These are phyloP conservation scores for Pollenia amentaria DNA, from an alignment of 2,888 invertebrate genomes.

Conservation along the genomic window DNA sequence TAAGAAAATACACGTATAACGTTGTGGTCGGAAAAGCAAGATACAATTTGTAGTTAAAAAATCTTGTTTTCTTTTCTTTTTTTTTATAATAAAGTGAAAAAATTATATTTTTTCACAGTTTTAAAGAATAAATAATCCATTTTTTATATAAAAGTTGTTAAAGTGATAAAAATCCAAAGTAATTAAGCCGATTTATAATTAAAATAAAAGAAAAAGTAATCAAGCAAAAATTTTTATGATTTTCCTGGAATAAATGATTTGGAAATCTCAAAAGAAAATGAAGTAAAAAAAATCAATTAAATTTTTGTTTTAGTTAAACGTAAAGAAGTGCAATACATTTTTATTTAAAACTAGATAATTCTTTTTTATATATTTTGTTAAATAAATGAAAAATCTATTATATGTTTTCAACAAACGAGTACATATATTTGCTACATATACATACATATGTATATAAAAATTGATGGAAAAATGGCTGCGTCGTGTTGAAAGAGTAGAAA, in stretches of 20 bases:
- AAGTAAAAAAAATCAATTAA: not conserved
- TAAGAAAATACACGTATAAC: constrained; percentile 68
- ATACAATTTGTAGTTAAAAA: constrained; percentile 24
- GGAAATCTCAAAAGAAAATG: not conserved
- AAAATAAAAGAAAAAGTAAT: constrained; percentile 16
- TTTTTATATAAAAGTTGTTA: constrained; percentile 16
- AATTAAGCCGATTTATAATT: constrained; percentile 4
- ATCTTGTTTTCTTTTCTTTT: constrained; percentile 24
- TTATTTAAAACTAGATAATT: constrained; percentile 22
- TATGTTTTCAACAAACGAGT: constrained; percentile 43
- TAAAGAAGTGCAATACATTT: not conserved
- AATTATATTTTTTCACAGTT: not conserved
- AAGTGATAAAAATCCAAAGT: constrained; percentile 23
- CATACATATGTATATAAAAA: constrained; percentile 21
- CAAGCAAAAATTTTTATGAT: constrained; percentile 1
- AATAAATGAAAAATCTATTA: constrained; percentile 57
- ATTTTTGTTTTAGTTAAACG: constrained; percentile 1
- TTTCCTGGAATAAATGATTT: constrained; percentile 8
- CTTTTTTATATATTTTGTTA: constrained; percentile 51
- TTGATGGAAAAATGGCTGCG: constrained; percentile 64
- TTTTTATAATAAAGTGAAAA: constrained; percentile 45
- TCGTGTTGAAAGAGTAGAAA: constrained; percentile 46
- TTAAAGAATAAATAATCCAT: constrained; percentile 24
- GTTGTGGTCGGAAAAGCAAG: constrained; percentile 52
- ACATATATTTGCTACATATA: constrained; percentile 14